Base-by-base conservation (phyloP, 1,140 invertebrate species). In the Monochamus saltuarius region DNA sequence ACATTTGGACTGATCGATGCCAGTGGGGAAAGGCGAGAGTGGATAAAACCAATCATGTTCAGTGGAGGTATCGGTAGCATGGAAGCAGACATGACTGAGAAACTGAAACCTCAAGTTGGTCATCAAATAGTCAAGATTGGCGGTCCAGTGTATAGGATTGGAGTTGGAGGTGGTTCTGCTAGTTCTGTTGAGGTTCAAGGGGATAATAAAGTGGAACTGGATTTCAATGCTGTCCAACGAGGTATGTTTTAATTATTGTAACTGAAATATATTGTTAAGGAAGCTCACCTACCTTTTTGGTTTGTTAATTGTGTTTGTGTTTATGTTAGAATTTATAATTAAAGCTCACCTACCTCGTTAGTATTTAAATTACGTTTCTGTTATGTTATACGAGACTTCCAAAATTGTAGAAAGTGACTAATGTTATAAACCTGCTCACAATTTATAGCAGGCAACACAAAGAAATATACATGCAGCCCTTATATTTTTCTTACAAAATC, bases 21-120 rank as follows among this genome's bases (percentile, higher is more conserved):
- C 0, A 73, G 79, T 37, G 84, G 84, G 35, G 84, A 88, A 63
- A 79, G 95, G 51, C 83, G 92, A 57, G 97, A 99, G 78, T 99
- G 90, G 82, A 89, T 99, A 0, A 99, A 99, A 74, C 96, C 97
- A 0, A 98, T 99, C 56, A 98, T 99, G 96, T 99, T 99, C 67
- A 97, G 92, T 73, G 96, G 92, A 55, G 97, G 97, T 38, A 85
- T 99, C 60, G 96, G 97, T 6, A 89, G 87, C 9, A 89, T 99
- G 80, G 89, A 94, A 68, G 85, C 84, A n/a, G 74, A 78, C 47
- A 88, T 92, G 85, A 84, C 89, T 9, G 78, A 85, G 14, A 97
- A 97, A 80, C 73, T 85, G 10, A 71, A 78, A 47, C 85, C 92
- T 6, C 75, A 85, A 71, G 82, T 84, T 80, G 90, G 90, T 84